Conservation (phyloP, 1,140 invertebrate genomes). For the Bicyclus anynana region DNA sequence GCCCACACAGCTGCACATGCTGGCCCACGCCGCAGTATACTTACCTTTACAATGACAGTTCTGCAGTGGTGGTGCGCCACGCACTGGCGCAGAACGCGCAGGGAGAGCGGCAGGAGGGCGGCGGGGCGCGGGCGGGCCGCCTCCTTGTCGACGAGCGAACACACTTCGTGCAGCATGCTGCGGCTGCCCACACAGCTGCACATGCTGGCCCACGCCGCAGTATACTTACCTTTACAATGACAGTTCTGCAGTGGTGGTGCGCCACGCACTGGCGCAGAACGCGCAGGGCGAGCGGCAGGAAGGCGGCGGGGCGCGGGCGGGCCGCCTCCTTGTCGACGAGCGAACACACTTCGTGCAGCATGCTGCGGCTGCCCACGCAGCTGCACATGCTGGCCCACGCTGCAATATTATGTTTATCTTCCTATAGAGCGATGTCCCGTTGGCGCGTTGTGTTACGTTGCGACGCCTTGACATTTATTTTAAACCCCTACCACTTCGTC, state of each 20-base stretch:
- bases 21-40: too few species aligned
- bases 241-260: constrained; percentile 52
- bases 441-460: too few species aligned
- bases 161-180: constrained; percentile 40
- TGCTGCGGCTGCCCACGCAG: constrained; percentile 48
- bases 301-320: constrained; percentile 19
- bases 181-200: constrained; percentile 48
- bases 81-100: too few species aligned
- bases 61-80: too few species aligned
- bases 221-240: constrained; percentile 33
- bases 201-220: constrained; percentile 46
- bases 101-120: too few species aligned
- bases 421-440: too few species aligned
- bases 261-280: constrained; percentile 34
- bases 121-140: too few species aligned
- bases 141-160: too few species aligned
- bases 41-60: too few species aligned
- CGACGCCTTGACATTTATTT: too few species aligned
- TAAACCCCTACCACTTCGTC: too few species aligned
- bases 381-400: constrained; percentile 52
- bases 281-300: constrained; percentile 29
- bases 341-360: constrained; percentile 42
- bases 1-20: too few species aligned
- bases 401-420: constrained; percentile 11
- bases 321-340: constrained; percentile 38